These are phyloP conservation scores for Coelinius sp. DNA, from an alignment of 2,888 invertebrate species.

Conservation along the genomic window DNA sequence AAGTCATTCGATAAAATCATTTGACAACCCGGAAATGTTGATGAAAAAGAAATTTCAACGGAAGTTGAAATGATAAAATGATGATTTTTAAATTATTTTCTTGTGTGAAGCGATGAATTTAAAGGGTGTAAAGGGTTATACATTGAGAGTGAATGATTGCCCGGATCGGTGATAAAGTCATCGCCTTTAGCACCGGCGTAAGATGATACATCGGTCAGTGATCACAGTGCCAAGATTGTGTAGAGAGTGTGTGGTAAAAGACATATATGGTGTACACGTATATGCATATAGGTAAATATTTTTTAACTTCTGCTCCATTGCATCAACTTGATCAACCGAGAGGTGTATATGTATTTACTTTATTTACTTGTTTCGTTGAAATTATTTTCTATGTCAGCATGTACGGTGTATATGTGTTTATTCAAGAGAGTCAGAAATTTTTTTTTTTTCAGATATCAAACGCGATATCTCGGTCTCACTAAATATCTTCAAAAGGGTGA, in stretches of 20 bases:
- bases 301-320: background rate
- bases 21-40: background rate
- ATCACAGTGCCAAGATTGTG: constrained; percentile 64
- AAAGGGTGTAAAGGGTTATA: constrained; percentile 7
- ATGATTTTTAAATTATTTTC: too few species aligned
- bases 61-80: background rate
- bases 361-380: too few species aligned
- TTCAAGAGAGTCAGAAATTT: constrained; percentile 1
- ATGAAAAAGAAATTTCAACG: background rate
- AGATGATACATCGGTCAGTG: constrained; percentile 70
- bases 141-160: constrained; percentile 61
- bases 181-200: constrained; percentile 69
- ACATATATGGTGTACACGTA: constrained; percentile 42
- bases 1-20: background rate
- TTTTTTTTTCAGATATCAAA: constrained; percentile 30
- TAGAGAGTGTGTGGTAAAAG: constrained; percentile 19
- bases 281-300: constrained; percentile 10
- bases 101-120: background rate
- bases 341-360: background rate
- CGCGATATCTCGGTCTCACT: constrained; percentile 1
- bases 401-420: background rate
- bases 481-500: constrained; percentile 1
- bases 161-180: constrained; percentile 70
- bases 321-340: background rate
- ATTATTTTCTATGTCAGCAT: constrained; percentile 34